Base-by-base conservation (phyloP, 2,888 invertebrate species). In the Neuroscelio doddi region DNA sequence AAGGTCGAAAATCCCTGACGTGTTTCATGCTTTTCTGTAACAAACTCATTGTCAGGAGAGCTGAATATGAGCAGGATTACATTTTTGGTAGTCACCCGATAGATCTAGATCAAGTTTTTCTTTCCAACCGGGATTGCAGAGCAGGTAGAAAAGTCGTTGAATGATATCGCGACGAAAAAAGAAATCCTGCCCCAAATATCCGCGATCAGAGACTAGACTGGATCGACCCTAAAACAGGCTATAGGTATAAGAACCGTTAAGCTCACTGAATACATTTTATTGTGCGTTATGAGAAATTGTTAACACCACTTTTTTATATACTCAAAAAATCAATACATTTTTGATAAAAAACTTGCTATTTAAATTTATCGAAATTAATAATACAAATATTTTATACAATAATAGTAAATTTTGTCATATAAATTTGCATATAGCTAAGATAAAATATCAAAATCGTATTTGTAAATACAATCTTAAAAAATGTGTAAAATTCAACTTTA, bases 61-160 rank as follows among this genome's bases (percentile, higher is more conserved):
- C 17, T 66, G 66, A 66, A 66, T 57, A 57, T 62, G 66, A 61
- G 52, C 66, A 39, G 62, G 66, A 66, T 66, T 62, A 66, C 45
- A 57, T 45, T 62, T 62, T 62, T 46, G 66, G 49, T 51, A 56
- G 64, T 61, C 63, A 58, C 36, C 44, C 50, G 44, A 34, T 47
- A 50, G 32, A 58, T 64, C 47, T 42, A 36, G 62, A 64, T 57
- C 59, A 12, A 12, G 12, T 34, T 66, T 66, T 62, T 45, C 44
- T 56, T 29, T 56, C 30, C 46, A 29, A 57, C 53, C 49, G 44
- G 45, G 49, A 51, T 39, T 30, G 45, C 17, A 16, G 50, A 26
- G 17, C 58, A 66, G 66, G 65, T 66, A 66, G 32, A 12, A 65
- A 57, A 61, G 65, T 61, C 65, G 65, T 65, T 65, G 57, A 61